phyloP scores from a whole-genome alignment of 2,888 invertebrate species.

The Drepana falcataria region DNA sequence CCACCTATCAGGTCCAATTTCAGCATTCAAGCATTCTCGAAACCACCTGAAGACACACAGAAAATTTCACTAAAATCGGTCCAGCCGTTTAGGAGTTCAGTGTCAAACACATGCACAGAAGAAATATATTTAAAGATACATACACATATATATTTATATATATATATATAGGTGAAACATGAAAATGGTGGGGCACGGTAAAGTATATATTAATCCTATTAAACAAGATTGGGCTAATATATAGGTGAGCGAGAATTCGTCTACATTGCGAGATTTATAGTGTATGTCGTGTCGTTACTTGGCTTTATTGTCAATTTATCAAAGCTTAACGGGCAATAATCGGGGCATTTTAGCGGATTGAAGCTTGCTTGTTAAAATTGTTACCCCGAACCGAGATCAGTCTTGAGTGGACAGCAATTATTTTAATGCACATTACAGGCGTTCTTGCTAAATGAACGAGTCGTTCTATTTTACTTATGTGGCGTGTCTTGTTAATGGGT shows the following conservation, averaged over 20 bases:
- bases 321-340: constrained; percentile 64
- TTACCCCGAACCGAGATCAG: constrained; percentile 36
- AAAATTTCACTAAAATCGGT: too few relatives aligned
- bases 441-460: constrained; percentile 2
- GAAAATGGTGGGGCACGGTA: too few relatives aligned
- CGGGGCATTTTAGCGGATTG: constrained; percentile 46
- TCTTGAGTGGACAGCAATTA: constrained; percentile 26
- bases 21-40: too few relatives aligned
- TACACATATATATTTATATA: too few relatives aligned
- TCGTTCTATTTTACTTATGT: constrained; percentile 15
- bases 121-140: too few relatives aligned
- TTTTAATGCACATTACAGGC: constrained; percentile 27
- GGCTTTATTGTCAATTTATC: constrained; percentile 65
- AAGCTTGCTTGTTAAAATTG: constrained; percentile 51
- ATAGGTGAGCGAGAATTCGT: neutral
- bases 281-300: constrained; percentile 36
- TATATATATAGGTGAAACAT: too few relatives aligned
- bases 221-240: too few relatives aligned
- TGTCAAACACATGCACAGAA: too few relatives aligned
- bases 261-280: constrained; percentile 41
- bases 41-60: too few relatives aligned
- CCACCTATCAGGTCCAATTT: too few relatives aligned
- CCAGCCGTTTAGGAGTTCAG: too few relatives aligned
- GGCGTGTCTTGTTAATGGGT: neutral
- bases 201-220: too few relatives aligned